Conservation (phyloP, 2,888 invertebrate species). For the Agrilus biguttatus region DNA sequence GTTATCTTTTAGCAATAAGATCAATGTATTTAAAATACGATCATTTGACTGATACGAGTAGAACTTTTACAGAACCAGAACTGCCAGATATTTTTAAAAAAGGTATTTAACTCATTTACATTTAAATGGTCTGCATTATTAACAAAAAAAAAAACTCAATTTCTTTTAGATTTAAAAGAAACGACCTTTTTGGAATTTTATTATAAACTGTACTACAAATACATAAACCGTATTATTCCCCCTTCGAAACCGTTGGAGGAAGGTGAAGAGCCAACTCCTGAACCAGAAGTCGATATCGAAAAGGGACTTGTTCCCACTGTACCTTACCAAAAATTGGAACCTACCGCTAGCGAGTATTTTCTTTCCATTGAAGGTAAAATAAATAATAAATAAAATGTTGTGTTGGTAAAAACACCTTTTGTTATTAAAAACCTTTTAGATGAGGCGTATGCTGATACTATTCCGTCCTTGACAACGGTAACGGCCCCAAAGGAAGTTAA, state of each 20-base stretch:
- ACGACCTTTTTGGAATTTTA: conserved; percentile 21
- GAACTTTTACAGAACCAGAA: conserved; percentile 14
- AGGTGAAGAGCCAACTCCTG: conserved; percentile 9
- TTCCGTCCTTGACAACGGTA: conserved; percentile 26
- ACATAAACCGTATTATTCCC: conserved; percentile 11
- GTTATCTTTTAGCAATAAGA: conserved; percentile 32
- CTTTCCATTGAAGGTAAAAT: conserved; percentile 11
- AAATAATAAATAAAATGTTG: neutral
- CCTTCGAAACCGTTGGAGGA: conserved; percentile 3
- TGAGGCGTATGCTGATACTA: conserved; percentile 28
- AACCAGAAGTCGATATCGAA: conserved; percentile 11
- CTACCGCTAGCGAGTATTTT: conserved; percentile 18
- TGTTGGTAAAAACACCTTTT: neutral
- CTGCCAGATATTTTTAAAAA: conserved; percentile 7
- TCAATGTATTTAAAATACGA: conserved; percentile 38
- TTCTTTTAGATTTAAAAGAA: conserved; percentile 15
- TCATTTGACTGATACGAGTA: conserved; percentile 37
- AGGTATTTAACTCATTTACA: conserved; percentile 5
- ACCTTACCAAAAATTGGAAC: conserved; percentile 22
- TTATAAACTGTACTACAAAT: conserved; percentile 22
- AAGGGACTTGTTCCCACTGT: conserved; percentile 21
- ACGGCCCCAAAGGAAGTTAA: conserved; percentile 49
- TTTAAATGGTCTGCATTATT: too few species aligned
- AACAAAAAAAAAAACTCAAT: too few species aligned
- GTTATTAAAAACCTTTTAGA: conserved; percentile 27